Percentiles rank a stretch among this genome's conserved stretches.
Conservation (phyloP, 1,140 invertebrate species). For the Cotesia vestalis region DNA sequence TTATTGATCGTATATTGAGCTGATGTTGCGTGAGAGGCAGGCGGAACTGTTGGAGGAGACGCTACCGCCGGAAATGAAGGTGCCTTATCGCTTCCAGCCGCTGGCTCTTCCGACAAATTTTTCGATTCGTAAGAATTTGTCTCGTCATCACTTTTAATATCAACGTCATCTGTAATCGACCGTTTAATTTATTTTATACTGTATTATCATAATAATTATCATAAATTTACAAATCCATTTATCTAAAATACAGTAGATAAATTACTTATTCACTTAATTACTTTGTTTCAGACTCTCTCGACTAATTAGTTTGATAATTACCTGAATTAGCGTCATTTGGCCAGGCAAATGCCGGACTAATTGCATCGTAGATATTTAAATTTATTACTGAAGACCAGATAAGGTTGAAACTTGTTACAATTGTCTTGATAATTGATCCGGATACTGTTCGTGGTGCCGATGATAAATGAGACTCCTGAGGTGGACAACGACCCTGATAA, state of each 20-base stretch:
- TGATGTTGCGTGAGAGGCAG: constrained; percentile 54
- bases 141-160: constrained; percentile 38
- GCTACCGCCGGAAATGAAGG: constrained; percentile 48
- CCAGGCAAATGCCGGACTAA: constrained; percentile 56
- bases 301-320: constrained; percentile 25
- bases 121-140: constrained; percentile 52
- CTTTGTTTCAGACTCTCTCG: too few relatives aligned
- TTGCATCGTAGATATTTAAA: constrained; percentile 58
- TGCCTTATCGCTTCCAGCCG: constrained; percentile 45
- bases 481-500: constrained; percentile 87
- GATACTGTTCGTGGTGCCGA: constrained; percentile 66
- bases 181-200: constrained; percentile 5
- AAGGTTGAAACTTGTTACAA: constrained; percentile 49
- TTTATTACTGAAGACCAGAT: constrained; percentile 58
- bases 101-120: constrained; percentile 52
- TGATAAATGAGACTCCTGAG: constrained; percentile 77
- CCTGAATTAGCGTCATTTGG: constrained; percentile 43
- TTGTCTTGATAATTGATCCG: constrained; percentile 50
- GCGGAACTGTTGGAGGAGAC: constrained; percentile 54
- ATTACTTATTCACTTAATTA: too few relatives aligned
- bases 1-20: constrained; percentile 56
- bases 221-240: background rate
- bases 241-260: background rate
- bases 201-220: background rate
- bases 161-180: constrained; percentile 46